These are phyloP conservation scores for Rhopalosiphum nymphaeae DNA, from an alignment of 2,888 invertebrate species.

Conservation along the genomic window DNA sequence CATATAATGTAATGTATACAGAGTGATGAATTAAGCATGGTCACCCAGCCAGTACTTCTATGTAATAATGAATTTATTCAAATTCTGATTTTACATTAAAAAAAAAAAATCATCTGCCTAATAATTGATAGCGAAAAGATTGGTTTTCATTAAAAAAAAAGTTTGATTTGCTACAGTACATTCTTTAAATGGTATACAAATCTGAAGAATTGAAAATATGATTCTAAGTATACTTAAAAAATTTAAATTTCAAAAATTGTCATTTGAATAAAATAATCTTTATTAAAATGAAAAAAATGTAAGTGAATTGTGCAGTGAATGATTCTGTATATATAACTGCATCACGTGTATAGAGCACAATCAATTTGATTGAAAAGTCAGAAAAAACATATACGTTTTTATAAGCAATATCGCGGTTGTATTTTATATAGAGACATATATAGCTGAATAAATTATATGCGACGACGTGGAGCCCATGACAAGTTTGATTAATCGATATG, in stretches of 20 bases:
- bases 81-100: neutral
- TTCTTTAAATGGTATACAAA: neutral
- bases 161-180: neutral
- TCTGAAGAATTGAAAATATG: neutral
- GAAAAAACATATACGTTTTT: neutral
- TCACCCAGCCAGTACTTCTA: neutral
- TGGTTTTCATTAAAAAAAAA: neutral
- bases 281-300: too few relatives aligned
- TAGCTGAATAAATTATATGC: neutral
- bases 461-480: conserved; percentile 6
- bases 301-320: neutral
- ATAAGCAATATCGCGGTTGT: neutral
- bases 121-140: neutral
- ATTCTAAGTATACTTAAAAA: neutral
- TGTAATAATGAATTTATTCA: neutral
- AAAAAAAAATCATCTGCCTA: neutral
- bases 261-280: too few relatives aligned
- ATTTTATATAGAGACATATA: neutral
- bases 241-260: too few relatives aligned
- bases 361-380: conserved; percentile 13
- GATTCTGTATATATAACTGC: neutral
- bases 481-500: conserved; percentile 20
- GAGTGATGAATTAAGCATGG: neutral
- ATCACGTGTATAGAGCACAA: neutral
- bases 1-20: neutral